Evolutionary conservation across 2,888 invertebrate genomes (phyloP), one percentile per base, ranked within the genome.

Genomic region (Phortica magna): DNA sequence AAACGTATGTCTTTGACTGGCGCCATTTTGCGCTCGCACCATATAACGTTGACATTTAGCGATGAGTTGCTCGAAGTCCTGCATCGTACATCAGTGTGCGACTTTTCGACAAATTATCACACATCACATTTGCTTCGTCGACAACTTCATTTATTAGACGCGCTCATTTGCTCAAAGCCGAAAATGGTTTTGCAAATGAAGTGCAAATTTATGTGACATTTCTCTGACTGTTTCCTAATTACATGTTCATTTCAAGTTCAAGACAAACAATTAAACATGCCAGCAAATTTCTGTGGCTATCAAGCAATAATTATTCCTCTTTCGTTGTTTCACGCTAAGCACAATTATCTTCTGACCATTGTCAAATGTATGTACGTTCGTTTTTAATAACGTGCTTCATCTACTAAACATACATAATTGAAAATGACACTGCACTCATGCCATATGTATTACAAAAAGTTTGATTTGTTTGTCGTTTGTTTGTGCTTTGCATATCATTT

Each of bases 231-330:
- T 19, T 53, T 9, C 31, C 53, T 71, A 71, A 71, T 71, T 31
- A 55, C n/a, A 39, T 6, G 22, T 83, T 82, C 85, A 87, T 87
- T 85, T 87, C 87, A 87, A 31, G 31, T 31, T 31, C 31, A 31
- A 31, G 31, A 31, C 31, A 31, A 31, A 31, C 31, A 31, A 31
- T 31, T 31, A 31, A 31, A 31, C 31, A 31, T 31, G 31, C 2
- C 31, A 31, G 31, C 31, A 31, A 4, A 31, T 31, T 31, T 31
- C 31, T 31, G 1, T 31, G 31, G 31, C 31, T 31, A 31, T 31
- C 5, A 31, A 31, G 31, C 31, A 31, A 31, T 1, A 31, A 31
- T 31, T 31, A 31, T 31, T 31, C 31, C 31, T 31, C 31, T 31
- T 31, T 31, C 31, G 31, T 4, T 31, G 31, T 31, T 31, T 31